phyloP scores from a whole-genome alignment of 2,888 invertebrate genomes.

The Liposcelis brunnea region DNA sequence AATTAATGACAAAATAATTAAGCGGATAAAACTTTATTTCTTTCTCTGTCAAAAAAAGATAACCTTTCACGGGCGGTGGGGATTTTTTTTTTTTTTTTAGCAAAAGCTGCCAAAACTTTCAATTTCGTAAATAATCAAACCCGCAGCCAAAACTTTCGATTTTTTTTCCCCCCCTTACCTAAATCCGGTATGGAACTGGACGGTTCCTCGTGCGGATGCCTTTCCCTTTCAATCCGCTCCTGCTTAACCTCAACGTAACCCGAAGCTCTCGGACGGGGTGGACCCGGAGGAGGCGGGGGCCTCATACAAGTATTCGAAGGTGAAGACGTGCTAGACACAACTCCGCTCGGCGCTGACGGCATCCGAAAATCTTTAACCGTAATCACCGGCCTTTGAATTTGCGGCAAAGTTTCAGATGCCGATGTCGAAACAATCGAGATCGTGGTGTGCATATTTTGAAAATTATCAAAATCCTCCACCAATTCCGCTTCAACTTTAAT shows the following conservation, averaged over 20 bases:
- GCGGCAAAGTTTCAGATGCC: background rate
- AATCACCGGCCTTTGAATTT: background rate
- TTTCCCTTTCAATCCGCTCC: background rate
- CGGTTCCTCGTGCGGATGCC: slow-evolving; percentile 4
- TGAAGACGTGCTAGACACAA: slow-evolving; percentile 3
- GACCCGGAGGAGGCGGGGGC: slow-evolving; percentile 2
- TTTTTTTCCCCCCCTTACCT: background rate
- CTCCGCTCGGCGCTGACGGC: background rate
- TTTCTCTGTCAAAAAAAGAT: too few relatives aligned
- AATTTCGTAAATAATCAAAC: too few relatives aligned
- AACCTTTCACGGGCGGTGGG: too few relatives aligned
- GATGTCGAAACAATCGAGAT: too few relatives aligned
- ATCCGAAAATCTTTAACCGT: background rate
- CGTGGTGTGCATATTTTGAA: too few relatives aligned
- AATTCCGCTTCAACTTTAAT: background rate
- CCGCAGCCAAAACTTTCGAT: too few relatives aligned
- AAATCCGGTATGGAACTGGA: slow-evolving; percentile 6
- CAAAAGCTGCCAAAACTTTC: too few relatives aligned
- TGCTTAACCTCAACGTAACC: slow-evolving; percentile 1
- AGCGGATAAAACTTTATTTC: too few relatives aligned
- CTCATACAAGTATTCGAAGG: slow-evolving; percentile 2
- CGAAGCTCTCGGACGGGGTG: background rate
- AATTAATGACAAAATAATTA: too few relatives aligned
- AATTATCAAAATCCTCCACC: slow-evolving; percentile 3
- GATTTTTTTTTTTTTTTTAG: too few relatives aligned